phyloP scores from a whole-genome alignment of 1,140 invertebrate species.

The Notospermus geniculatus region DNA sequence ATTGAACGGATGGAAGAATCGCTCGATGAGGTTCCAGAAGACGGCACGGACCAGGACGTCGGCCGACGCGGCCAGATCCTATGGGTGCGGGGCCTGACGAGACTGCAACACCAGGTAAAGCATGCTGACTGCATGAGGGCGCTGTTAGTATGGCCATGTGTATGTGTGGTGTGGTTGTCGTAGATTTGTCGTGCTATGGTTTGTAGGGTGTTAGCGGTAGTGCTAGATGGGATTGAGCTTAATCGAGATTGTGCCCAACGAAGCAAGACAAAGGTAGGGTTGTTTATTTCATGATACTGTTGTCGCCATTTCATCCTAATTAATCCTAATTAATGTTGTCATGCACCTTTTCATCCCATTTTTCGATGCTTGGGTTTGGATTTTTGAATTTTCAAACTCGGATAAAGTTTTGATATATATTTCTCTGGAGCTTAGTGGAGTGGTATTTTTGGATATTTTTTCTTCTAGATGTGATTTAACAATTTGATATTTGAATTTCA shows the following conservation, averaged over 20 bases:
- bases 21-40: constrained; percentile 26
- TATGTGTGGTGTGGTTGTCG: constrained; percentile 3
- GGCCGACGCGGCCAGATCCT: constrained; percentile 83
- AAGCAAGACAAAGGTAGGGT: too few species aligned
- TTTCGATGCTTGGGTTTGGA: too few species aligned
- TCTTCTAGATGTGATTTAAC: too few species aligned
- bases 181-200: constrained; percentile 1
- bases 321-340: too few species aligned
- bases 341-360: too few species aligned
- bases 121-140: constrained; percentile 12
- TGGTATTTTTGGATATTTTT: too few species aligned
- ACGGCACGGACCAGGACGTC: constrained; percentile 33
- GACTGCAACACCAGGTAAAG: constrained; percentile 98
- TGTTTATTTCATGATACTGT: too few species aligned
- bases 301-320: too few species aligned
- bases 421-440: too few species aligned
- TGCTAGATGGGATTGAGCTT: constrained; percentile 19
- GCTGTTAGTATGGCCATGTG: constrained; percentile 6
- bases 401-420: too few species aligned
- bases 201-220: background rate
- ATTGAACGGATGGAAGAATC: constrained; percentile 28
- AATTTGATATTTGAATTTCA: too few species aligned
- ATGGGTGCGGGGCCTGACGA: constrained; percentile 96
- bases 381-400: too few species aligned
- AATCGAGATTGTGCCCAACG: background rate